Evolutionary conservation across 2,113 vertebrate species (phyloP), one percentile per base, ranked within the genome.

Genomic region (Cromileptes altivelis): DNA sequence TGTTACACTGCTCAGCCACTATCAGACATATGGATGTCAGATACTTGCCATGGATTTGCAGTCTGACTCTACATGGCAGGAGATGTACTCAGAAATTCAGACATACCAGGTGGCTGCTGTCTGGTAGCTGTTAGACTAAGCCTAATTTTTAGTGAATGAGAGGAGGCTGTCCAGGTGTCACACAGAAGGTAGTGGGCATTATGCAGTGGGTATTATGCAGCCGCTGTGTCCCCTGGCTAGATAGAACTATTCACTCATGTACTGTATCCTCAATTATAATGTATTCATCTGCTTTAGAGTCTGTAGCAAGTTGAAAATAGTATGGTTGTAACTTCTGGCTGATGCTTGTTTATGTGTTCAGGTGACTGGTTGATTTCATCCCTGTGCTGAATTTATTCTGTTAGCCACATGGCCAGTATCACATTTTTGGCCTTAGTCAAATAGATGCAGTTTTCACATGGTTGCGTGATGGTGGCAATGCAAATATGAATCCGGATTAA

Each of bases 31-130:
- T 73, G 63, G 76, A 70, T 74, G 76, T 85, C 71, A 80, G 52
- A 71, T 42, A n/a, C 67, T 74, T 18, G 47, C 47, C 10, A 56
- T 53, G 53, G 40, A 64, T 60, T 60, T 61, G 23, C 69, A 42
- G 18, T 50, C 40, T 80, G 67, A 80, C 68, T 83, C 56, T 70
- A 70, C 87, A 83, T 74, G 67, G 61, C 81, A 85, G 57, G 13
- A 67, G 64, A 83, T 71, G 52, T 69, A 40, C 19, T 86, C 60
- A 33, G 42, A 73, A 62, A 88, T 52, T 80, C 86, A 81, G 52
- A 87, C 78, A 50, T 19, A 70, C 37, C 88, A 89, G 80, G 74
- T 89, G 85, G 87, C 61, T 57, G 52, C 73, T 83, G 85, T 75
- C 80, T 49, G 63, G 23, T 70, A 19, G 71, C 58, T 21, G 68